Conservation (phyloP, 2,888 invertebrate genomes). For the Chrysina gloriosa region DNA sequence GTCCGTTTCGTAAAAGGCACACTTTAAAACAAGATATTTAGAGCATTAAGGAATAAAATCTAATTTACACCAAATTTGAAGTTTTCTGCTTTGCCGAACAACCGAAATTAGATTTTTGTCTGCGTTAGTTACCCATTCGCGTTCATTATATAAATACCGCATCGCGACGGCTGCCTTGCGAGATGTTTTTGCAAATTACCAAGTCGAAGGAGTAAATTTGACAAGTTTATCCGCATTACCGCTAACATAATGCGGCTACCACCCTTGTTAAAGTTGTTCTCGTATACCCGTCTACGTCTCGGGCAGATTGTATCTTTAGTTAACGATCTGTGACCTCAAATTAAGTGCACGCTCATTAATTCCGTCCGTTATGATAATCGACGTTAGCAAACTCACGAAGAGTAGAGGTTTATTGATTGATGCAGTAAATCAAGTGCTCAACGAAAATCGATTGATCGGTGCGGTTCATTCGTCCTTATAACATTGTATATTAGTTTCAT, state of each 20-base stretch:
- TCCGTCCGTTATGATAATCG: conserved; percentile 22
- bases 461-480: neutral
- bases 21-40: neutral
- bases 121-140: conserved; percentile 1
- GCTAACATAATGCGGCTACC: conserved; percentile 16
- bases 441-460: neutral
- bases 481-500: neutral
- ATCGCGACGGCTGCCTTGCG: neutral
- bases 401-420: conserved; percentile 20
- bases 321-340: conserved; percentile 44
- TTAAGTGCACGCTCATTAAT: conserved; percentile 42
- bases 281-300: conserved; percentile 13
- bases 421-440: conserved; percentile 24
- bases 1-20: neutral
- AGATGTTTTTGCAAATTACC: conserved; percentile 30
- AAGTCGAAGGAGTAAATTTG: conserved; percentile 34
- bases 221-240: conserved; percentile 31
- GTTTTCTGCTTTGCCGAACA: conserved; percentile 5
- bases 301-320: conserved; percentile 42
- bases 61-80: conserved; percentile 7
- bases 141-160: conserved; percentile 27
- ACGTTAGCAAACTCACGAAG: neutral
- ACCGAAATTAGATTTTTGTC: conserved; percentile 18
- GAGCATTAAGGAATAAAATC: neutral
- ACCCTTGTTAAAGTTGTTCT: conserved; percentile 30